These are phyloP conservation scores for Urocolius indicus DNA, from an alignment of 2,113 vertebrate genomes.

Conservation along the genomic window DNA sequence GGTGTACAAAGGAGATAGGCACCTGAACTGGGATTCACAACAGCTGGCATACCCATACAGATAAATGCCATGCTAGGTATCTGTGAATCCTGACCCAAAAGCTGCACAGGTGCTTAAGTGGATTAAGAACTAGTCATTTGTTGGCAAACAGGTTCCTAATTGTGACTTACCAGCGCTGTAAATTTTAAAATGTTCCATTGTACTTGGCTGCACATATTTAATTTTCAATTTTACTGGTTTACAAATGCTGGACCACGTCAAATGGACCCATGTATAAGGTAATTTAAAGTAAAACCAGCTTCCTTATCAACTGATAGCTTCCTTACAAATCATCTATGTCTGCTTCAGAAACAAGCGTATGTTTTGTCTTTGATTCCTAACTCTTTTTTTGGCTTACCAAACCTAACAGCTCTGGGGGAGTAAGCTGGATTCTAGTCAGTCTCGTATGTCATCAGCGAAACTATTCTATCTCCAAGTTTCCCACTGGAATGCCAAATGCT, in stretches of 20 bases:
- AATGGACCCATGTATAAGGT: neutral
- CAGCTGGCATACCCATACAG: rapidly evolving
- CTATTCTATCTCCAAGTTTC: slow-evolving; percentile 6
- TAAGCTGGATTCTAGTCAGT: slow-evolving; percentile 35
- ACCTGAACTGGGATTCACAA: neutral
- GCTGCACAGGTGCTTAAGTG: neutral
- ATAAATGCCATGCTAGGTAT: neutral
- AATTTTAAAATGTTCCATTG: neutral
- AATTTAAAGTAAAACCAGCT: slow-evolving; percentile 19
- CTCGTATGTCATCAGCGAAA: neutral
- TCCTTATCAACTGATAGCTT: neutral
- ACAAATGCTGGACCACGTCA: neutral
- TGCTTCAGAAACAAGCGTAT: slow-evolving; percentile 6
- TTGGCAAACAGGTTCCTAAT: neutral
- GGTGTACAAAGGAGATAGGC: neutral
- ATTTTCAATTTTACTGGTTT: neutral
- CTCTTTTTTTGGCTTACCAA: neutral
- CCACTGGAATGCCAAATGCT: slow-evolving; percentile 19
- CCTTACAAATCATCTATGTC: neutral
- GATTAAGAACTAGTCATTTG: neutral
- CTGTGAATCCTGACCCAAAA: neutral
- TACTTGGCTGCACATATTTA: neutral
- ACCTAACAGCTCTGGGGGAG: neutral
- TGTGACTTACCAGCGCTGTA: neutral
- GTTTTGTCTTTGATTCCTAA: neutral